phyloP scores from a whole-genome alignment of 2,113 vertebrate genomes.

The Ciconia stormi region DNA sequence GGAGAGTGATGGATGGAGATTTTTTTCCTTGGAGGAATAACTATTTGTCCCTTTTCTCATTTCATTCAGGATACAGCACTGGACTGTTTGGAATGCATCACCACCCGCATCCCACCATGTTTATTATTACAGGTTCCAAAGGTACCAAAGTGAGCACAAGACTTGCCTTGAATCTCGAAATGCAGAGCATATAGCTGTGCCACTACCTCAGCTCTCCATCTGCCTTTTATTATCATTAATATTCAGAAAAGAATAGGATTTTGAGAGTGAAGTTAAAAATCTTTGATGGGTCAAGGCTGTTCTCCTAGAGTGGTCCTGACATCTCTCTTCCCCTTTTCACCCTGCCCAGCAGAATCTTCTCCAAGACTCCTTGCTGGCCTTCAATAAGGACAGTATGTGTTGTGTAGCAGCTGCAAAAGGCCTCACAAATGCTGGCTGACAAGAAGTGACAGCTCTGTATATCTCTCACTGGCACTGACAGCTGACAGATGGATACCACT shows the following conservation, averaged over 20 bases:
- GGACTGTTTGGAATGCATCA: conserved; percentile 6
- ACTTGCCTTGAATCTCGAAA: background rate
- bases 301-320: conserved; percentile 50
- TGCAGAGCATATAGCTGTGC: background rate
- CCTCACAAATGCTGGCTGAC: conserved; percentile 89
- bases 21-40: background rate
- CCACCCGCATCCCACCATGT: background rate
- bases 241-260: conserved; percentile 35
- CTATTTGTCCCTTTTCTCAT: background rate
- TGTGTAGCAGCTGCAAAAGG: conserved; percentile 89
- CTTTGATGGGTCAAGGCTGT: conserved; percentile 47
- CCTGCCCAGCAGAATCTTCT: conserved; percentile 59
- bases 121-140: conserved; percentile 29
- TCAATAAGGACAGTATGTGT: conserved; percentile 82
- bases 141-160: background rate
- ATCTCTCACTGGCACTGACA: conserved; percentile 96
- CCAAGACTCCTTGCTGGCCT: conserved; percentile 74
- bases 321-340: conserved; percentile 52
- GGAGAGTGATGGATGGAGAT: background rate
- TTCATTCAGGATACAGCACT: background rate
- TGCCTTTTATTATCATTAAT: conserved; percentile 38
- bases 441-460: conserved; percentile 93
- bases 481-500: conserved; percentile 99
- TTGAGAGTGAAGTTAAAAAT: conserved; percentile 32
- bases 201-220: conserved; percentile 16